Evolutionary conservation across 2,797 vertebrate genomes (phyloP).

Genomic region (Kryptopterus vitreolus): DNA sequence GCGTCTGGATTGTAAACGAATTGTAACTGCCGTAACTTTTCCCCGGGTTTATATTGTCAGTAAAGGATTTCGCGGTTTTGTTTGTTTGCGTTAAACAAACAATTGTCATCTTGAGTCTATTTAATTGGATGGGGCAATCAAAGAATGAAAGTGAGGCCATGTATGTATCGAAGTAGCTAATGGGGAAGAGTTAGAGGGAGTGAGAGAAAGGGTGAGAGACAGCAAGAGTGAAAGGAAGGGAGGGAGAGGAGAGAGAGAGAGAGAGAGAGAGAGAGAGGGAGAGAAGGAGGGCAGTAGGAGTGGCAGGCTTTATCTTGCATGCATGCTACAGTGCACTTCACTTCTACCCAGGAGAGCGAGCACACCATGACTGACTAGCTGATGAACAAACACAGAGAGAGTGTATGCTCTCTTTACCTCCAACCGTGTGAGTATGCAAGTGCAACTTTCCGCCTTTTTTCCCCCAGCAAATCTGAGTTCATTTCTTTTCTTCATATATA

Average conservation of each 20-base stretch:
- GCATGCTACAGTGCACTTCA: slow-evolving; percentile 75
- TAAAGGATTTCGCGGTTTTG: background rate
- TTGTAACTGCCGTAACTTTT: background rate
- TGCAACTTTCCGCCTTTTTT: slow-evolving; percentile 47
- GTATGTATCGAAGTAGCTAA: slow-evolving; percentile 27
- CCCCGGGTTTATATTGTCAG: background rate
- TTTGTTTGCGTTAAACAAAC: slow-evolving; percentile 7
- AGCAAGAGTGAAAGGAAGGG: background rate
- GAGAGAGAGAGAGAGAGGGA: slow-evolving; percentile 46
- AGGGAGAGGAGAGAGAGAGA: slow-evolving; percentile 20
- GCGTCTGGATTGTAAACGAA: background rate
- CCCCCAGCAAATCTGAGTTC: background rate
- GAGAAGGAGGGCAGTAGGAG: slow-evolving; percentile 45
- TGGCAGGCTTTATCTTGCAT: slow-evolving; percentile 64
- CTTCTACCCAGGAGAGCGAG: slow-evolving; percentile 72
- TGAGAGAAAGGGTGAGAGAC: slow-evolving; percentile 51
- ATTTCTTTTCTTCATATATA: background rate
- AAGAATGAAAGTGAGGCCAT: background rate
- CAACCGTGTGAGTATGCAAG: slow-evolving; percentile 75
- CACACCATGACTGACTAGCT: slow-evolving; percentile 75
- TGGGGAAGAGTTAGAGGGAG: slow-evolving; percentile 48
- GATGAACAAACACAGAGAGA: slow-evolving; percentile 62
- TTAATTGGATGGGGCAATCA: background rate
- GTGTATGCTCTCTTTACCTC: slow-evolving; percentile 71
- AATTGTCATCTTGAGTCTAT: background rate